These are phyloP conservation scores for Caenorhabditis brenneri DNA, from an alignment of 1,140 invertebrate genomes.

Conservation along the genomic window DNA sequence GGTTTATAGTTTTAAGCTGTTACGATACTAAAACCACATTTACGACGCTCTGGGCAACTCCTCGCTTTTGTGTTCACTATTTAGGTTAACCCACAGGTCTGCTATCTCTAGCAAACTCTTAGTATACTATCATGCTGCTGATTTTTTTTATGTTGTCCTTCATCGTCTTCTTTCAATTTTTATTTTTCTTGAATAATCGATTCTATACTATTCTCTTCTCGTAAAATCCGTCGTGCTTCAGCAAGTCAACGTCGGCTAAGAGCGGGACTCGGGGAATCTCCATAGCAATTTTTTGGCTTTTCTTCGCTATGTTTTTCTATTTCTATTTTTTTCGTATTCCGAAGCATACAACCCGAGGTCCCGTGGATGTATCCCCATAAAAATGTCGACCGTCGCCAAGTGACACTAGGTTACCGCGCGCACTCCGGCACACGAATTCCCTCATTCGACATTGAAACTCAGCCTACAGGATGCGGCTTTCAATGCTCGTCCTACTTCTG, in stretches of 20 bases:
- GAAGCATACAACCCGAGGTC: background rate
- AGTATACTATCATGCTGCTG: too few species aligned
- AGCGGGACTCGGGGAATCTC: background rate
- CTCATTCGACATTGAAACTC: slow-evolving; percentile 3
- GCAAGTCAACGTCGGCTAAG: background rate
- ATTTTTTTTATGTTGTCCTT: too few species aligned
- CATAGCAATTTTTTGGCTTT: background rate
- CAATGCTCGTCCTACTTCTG: slow-evolving; percentile 5
- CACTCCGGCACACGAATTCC: slow-evolving; percentile 5
- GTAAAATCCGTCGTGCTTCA: too few species aligned
- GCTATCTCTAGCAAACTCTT: too few species aligned
- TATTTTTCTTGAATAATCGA: background rate
- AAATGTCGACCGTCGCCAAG: slow-evolving; percentile 9
- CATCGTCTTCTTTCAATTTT: too few species aligned
- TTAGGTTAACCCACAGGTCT: too few species aligned
- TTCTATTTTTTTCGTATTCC: background rate
- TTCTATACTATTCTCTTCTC: too few species aligned
- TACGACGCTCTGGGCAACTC: too few species aligned
- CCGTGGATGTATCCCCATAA: background rate
- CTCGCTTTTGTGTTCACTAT: too few species aligned
- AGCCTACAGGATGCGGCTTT: background rate
- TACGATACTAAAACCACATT: too few species aligned
- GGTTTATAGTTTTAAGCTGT: too few species aligned
- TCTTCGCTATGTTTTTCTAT: background rate
- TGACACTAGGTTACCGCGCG: slow-evolving; percentile 1